A percentile compares a stretch with the other conserved stretches of the same genome.
Evolutionary conservation across 1,140 invertebrate genomes (phyloP).

Genomic region (Laupala kohalensis): DNA sequence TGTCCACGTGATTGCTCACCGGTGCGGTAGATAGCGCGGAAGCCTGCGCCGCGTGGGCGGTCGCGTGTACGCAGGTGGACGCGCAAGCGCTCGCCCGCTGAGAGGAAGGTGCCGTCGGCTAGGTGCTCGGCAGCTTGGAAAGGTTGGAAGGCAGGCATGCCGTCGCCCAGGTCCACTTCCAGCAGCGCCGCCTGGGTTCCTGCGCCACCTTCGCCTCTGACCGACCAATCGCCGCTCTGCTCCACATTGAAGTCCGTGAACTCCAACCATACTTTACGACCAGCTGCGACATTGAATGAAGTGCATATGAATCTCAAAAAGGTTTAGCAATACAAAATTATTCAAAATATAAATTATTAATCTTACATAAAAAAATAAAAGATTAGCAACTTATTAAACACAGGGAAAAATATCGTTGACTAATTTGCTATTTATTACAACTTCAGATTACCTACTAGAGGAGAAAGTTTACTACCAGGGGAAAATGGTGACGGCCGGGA

Average conservation of each 20-base stretch:
- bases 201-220: constrained; percentile 29
- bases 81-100: constrained; percentile 37
- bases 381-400: too few species aligned
- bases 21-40: constrained; percentile 43
- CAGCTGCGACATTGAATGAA: constrained; percentile 21
- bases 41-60: constrained; percentile 40
- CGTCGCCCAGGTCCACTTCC: constrained; percentile 37
- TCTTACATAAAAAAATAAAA: too few species aligned
- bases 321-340: too few species aligned
- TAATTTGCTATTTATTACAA: too few species aligned
- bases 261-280: constrained; percentile 48
- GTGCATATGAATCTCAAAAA: not conserved
- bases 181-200: constrained; percentile 38
- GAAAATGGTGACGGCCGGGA: too few species aligned
- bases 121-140: constrained; percentile 33
- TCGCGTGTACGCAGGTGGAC: constrained; percentile 41
- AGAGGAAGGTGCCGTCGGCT: constrained; percentile 46
- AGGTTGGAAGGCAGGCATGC: constrained; percentile 32
- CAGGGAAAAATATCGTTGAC: too few species aligned
- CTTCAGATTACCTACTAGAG: too few species aligned
- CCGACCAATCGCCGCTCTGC: too few species aligned
- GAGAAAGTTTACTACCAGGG: too few species aligned
- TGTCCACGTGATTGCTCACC: constrained; percentile 15
- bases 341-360: too few species aligned
- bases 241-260: constrained; percentile 37